Evolutionary conservation across 2,113 vertebrate genomes (phyloP), one percentile per base, ranked within the genome.

Genomic region (Pagrus major): DNA sequence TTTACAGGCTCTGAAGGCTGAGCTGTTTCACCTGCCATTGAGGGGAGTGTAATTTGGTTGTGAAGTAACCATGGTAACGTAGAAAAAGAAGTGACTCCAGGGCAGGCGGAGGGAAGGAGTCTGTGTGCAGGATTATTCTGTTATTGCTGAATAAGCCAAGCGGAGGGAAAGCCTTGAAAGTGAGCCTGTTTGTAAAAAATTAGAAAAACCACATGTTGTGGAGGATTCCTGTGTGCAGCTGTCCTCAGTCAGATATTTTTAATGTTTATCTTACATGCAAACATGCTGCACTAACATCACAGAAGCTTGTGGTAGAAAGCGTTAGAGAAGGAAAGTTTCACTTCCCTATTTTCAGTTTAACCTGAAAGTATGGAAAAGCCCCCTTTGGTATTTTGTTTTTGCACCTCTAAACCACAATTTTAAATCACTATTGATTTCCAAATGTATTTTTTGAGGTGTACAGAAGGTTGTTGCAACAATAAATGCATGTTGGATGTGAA

Each of bases 61-160:
- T 79, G 83, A 85, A 71, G 90, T 93, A 81, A 90, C 91, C 86
- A 91, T 86, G 91, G 91, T 71, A 91, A 93, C 93, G 61, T 29
- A 73, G 81, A 58, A 76, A 69, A 80, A 65, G 60, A 76, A 64
- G 52, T 16, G 25, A 86, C 71, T 81, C 52, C 76, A 83, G 73
- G 71, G 74, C 56, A 88, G 80, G 49, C 74, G 87, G 61, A 68
- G 61, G n/a, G 55, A 70, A 49, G 66, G 52, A 55, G 71, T 37
- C 29, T 61, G 65, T 68, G 71, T n/a, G 27, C 55, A 49, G 56
- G 82, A 80, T 72, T 69, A 67, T 51, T 60, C 18, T 84, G 35
- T 64, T 68, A 86, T 46, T 76, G 60, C 52, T 61, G 51, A 83
- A 63, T 58, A 85, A 74, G 29, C 37, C 54, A 78, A 23, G 0